phyloP scores from a whole-genome alignment of 2,888 invertebrate genomes.

The Julus scanicus region DNA sequence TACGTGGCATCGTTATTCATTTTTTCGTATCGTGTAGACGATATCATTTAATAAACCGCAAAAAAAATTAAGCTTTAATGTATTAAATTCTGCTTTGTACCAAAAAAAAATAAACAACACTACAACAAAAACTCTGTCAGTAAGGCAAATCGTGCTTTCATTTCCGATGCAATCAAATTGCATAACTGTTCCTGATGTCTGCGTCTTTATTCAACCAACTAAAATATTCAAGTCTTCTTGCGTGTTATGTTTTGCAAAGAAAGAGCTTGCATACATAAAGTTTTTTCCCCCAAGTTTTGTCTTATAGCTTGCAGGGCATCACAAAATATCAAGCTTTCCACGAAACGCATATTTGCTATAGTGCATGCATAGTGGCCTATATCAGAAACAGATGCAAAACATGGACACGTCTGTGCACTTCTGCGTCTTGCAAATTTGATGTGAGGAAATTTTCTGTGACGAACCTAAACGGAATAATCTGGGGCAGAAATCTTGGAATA shows the following conservation, averaged over 20 bases:
- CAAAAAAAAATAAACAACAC: no score
- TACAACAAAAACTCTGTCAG: no score
- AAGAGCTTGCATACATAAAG: background rate
- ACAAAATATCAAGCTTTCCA: background rate
- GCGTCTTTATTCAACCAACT: background rate
- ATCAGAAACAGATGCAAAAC: slow-evolving; percentile 28
- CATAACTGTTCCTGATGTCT: background rate
- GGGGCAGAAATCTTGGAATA: background rate
- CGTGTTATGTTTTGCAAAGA: background rate
- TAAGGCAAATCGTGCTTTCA: no score
- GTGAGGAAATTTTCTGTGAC: slow-evolving; percentile 12
- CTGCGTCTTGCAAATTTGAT: slow-evolving; percentile 45
- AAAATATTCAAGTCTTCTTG: background rate
- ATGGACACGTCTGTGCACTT: slow-evolving; percentile 45
- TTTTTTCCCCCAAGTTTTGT: background rate
- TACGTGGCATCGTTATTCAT: no score
- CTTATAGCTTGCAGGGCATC: background rate
- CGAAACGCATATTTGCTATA: background rate
- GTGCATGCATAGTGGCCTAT: slow-evolving; percentile 8
- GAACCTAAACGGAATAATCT: slow-evolving; percentile 40
- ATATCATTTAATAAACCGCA: no score
- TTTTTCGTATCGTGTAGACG: no score
- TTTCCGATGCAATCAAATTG: no score
- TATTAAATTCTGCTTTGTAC: no score
- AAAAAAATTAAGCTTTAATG: no score